Evolutionary conservation across 2,113 vertebrate genomes (phyloP).

Genomic region (Brachionichthys hirsutus): DNA sequence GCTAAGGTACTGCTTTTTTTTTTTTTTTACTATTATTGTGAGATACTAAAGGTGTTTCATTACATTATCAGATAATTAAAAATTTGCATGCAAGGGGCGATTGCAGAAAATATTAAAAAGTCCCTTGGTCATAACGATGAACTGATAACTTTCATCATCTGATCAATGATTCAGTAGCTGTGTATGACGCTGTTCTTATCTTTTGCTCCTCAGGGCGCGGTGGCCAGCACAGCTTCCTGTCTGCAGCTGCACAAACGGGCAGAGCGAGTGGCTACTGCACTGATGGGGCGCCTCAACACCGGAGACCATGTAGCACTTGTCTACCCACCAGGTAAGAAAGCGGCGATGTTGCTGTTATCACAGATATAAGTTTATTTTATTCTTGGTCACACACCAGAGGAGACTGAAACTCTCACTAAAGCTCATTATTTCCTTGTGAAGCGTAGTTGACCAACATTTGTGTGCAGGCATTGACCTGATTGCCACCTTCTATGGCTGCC

Average conservation of each 20-base stretch:
- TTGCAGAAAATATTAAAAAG: too few relatives aligned
- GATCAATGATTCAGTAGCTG: neutral
- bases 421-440: neutral
- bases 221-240: conserved; percentile 88
- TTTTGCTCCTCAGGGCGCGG: conserved; percentile 81
- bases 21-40: neutral
- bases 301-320: conserved; percentile 95
- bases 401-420: neutral
- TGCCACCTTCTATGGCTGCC: conserved; percentile 93
- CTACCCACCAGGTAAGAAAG: conserved; percentile 88
- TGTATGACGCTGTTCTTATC: neutral
- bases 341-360: neutral
- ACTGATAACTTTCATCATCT: neutral
- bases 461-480: conserved; percentile 90
- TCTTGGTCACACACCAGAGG: neutral
- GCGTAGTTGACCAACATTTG: neutral
- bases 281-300: conserved; percentile 83
- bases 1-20: conserved; percentile 89
- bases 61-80: too few relatives aligned
- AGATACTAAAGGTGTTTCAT: too few relatives aligned
- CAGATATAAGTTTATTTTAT: neutral
- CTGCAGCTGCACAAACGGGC: conserved; percentile 92
- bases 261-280: conserved; percentile 85
- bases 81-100: too few relatives aligned
- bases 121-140: too few relatives aligned